These are phyloP conservation scores for Chrysogorgia sp. DNA, from an alignment of 92 coral and sea anemone genomes.

Conservation along the genomic window DNA sequence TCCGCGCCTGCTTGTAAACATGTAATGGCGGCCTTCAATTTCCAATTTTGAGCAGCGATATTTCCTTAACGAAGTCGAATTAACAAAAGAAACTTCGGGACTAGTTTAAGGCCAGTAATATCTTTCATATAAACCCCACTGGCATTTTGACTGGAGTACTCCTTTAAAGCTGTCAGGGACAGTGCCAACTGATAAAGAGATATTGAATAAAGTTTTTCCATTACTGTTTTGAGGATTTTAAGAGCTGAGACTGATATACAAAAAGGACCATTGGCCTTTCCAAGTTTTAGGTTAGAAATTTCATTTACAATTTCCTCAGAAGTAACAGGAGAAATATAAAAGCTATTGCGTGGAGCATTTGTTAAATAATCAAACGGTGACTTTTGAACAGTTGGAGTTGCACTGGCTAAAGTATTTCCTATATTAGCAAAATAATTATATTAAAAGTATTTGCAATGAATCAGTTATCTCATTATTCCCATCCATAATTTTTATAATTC, in stretches of 20 bases:
- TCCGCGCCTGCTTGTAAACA: no score
- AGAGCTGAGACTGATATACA: conserved; percentile 12
- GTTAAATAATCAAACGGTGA: conserved; percentile 8
- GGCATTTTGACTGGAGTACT: background rate
- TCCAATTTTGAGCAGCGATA: no score
- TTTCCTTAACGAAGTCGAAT: no score
- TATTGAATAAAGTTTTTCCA: conserved; percentile 4
- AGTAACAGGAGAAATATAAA: background rate
- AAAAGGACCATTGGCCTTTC: conserved; percentile 14
- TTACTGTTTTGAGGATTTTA: background rate
- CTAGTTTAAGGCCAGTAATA: background rate
- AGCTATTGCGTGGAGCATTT: background rate
- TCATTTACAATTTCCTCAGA: conserved; percentile 12
- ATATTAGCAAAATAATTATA: conserved; percentile 19
- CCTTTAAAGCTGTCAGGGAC: background rate
- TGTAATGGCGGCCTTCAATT: no score
- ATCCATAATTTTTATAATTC: conserved; percentile 2
- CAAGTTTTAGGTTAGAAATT: background rate
- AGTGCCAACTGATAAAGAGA: conserved; percentile 4
- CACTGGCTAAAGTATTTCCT: background rate
- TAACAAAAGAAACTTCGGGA: no score
- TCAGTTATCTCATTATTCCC: background rate
- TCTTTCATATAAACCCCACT: background rate
- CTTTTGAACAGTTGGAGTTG: background rate
- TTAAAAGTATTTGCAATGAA: conserved; percentile 4